These are phyloP conservation scores for Sylvia borin DNA, from an alignment of 2,797 vertebrate species.

Conservation along the genomic window DNA sequence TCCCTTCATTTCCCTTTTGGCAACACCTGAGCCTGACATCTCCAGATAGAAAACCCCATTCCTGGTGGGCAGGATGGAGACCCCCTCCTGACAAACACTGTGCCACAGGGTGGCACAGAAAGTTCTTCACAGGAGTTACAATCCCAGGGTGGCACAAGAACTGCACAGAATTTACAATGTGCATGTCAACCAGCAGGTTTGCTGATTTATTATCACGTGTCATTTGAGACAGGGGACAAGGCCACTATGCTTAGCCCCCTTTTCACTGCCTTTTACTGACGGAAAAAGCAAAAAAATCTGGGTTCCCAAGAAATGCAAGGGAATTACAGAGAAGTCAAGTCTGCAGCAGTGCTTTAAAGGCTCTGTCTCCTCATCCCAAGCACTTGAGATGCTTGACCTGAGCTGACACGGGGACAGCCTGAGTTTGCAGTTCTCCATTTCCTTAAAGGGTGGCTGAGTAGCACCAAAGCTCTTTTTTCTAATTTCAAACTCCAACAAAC, in stretches of 20 bases:
- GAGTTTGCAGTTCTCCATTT: not conserved
- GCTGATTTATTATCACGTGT: rapidly evolving
- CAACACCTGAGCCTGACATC: not conserved
- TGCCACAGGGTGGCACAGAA: not conserved
- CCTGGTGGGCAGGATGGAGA: not conserved
- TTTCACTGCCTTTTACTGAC: not conserved
- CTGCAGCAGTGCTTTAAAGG: not conserved
- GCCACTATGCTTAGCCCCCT: not conserved
- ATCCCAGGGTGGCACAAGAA: no score
- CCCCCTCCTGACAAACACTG: not conserved
- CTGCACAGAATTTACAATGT: not conserved
- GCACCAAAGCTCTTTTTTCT: not conserved
- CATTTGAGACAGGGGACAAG: not conserved
- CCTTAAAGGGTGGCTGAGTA: not conserved
- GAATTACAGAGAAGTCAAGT: not conserved
- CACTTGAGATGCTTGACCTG: not conserved
- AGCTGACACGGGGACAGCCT: not conserved
- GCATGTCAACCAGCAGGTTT: not conserved
- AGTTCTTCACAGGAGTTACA: not conserved
- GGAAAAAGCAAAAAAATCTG: not conserved
- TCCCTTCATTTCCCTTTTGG: not conserved
- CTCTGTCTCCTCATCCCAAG: not conserved
- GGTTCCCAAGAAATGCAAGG: not conserved
- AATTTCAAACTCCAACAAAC: not conserved
- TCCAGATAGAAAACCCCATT: not conserved